Evolutionary conservation across 2,113 vertebrate genomes (phyloP), one percentile per base, ranked within the genome.

Genomic region (Felis chaus): DNA sequence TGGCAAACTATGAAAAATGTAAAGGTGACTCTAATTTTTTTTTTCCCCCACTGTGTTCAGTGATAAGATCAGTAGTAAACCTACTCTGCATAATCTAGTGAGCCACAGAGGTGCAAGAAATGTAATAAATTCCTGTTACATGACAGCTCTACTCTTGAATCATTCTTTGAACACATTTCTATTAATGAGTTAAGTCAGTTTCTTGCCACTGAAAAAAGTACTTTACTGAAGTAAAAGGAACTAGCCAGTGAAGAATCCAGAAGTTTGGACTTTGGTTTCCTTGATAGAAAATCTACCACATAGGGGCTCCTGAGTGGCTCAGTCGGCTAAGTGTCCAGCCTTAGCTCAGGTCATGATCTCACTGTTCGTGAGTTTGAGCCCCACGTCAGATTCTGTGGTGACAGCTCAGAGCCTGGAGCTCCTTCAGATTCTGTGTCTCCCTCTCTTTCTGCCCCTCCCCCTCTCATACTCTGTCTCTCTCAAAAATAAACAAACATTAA

Each of bases 151-250:
- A 16, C 69, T 89, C 50, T 91, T 89, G 16, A 66, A 50, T 91
- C 71, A 14, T 92, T 94, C 65, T 83, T 97, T 81, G 66, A 94
- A 71, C 66, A 85, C 45, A 39, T 95, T 94, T 63, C 53, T 91
- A 7, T 89, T 95, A 73, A 94, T 85, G 81, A 95, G 61, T 39
- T 74, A 76, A 41, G 25, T 94, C 13, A 53, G 6, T 79, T 82
- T 87, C 29, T 88, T 85, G 39, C 27, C 36, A 9, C n/a, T 91
- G n/a, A 87, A 73, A 39, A 85, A 76, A 87, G 7, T 29, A 18
- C 31, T 91, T 94, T 83, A 69, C 71, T 9, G 68, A 41, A 82
- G 25, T 68, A 80, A 89, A 93, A 89, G 27, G 53, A 84, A 50
- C 10, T 61, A 79, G 73, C 61, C 21, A 53, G 61, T 41, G 48